Base-by-base conservation (phyloP, 2,113 vertebrate genomes). In the Camelus dromedarius region DNA sequence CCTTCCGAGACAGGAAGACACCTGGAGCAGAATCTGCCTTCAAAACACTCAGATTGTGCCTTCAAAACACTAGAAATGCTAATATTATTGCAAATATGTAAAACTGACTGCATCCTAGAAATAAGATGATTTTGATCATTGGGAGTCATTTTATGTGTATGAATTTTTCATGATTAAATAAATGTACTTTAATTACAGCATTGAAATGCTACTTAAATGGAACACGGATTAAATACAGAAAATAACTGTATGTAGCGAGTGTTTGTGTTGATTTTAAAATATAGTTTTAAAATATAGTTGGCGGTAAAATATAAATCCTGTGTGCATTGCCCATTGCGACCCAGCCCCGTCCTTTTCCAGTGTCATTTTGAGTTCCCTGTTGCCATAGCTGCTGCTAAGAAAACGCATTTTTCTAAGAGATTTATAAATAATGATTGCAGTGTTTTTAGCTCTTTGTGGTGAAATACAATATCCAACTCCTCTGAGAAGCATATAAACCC, bases 321-420 rank as follows among this genome's bases (percentile, higher is more conserved):
- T 15, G 18, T 93, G 28, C 70, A 35, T 97, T 96, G 76, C 82
- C 38, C 97, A 24, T 0, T 91, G 48, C 84, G 93, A 48, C 97
- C 89, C 94, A 88, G 95, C 94, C 98, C 81, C 1, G 46, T 96
- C 96, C 81, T 56, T 96, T 76, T 81, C 92, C 81, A 73, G 54
- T 96, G 95, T 96, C 97, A 94, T 97, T 97, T 92, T 30, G 3
- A 95, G 84, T 95, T 84, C 54, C 97, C 91, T 77, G 97, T 98
- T 98, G 97, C 98, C 97, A 98, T 98, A 98, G 98, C 93, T 97
- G 98, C 98, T 96, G 97, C 97, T 97, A 96, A 97, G 87, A 97
- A 98, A 98, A 98, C 66, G 64, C 93, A 76, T 98, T 98, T 98
- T 97, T 94, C 98, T 97, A 94, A 58, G 94, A 97, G 98, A 98